phyloP scores from a whole-genome alignment of 2,888 invertebrate species.

The Drosophila incognita region DNA sequence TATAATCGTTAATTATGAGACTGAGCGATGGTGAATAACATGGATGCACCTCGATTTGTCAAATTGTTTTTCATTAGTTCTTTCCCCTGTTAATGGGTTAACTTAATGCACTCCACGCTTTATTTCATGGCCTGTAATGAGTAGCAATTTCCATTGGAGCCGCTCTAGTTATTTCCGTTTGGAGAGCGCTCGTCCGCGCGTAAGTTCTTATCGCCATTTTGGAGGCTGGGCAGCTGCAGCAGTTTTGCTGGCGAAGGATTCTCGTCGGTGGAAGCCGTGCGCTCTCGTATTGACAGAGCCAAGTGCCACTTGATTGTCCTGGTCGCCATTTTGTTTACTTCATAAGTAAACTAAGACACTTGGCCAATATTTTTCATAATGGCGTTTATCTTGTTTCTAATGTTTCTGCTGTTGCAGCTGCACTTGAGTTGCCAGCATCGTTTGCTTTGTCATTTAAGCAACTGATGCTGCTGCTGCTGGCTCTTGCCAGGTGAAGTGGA shows the following conservation, averaged over 20 bases:
- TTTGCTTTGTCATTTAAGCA: conserved; percentile 74
- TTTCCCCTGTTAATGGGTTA: not conserved
- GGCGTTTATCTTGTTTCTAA: conserved; percentile 26
- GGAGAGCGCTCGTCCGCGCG: conserved; percentile 64
- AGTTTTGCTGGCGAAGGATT: conserved; percentile 4
- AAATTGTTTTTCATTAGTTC: not conserved
- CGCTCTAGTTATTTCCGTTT: conserved; percentile 55
- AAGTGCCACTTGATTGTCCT: conserved; percentile 32
- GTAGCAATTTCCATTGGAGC: not conserved
- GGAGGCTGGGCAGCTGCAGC: conserved; percentile 1
- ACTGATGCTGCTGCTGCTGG: conserved; percentile 36
- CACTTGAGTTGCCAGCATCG: conserved; percentile 33
- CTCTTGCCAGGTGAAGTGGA: conserved; percentile 65
- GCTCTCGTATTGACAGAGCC: conserved; percentile 37
- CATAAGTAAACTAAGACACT: conserved; percentile 76
- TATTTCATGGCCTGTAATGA: conserved; percentile 33
- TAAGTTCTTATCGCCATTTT: conserved; percentile 61
- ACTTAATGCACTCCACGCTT: conserved; percentile 26
- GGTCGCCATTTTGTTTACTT: conserved; percentile 64
- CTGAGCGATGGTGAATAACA: not conserved
- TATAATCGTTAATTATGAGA: not conserved
- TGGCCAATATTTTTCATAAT: conserved; percentile 65
- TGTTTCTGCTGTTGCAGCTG: conserved; percentile 21
- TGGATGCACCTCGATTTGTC: conserved; percentile 6
- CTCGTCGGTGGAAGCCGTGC: not conserved